Evolutionary conservation across 2,113 vertebrate species (phyloP).

Genomic region (Pseudopipra pipra): DNA sequence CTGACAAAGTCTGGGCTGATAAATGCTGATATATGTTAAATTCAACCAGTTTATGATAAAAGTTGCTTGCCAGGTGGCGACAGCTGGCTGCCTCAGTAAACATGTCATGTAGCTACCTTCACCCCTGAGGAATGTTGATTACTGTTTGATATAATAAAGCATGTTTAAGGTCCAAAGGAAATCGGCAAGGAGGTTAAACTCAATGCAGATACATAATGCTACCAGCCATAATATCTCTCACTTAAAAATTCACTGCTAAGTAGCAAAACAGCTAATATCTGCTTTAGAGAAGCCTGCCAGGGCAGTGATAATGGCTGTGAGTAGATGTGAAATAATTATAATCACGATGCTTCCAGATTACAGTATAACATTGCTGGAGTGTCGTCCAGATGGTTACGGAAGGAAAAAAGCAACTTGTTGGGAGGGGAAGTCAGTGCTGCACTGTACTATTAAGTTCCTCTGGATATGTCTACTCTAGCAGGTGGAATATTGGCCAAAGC

Average conservation of each 20-base stretch:
- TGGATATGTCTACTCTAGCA: neutral
- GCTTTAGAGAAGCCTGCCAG: neutral
- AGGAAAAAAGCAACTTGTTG: neutral
- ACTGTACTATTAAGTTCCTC: neutral
- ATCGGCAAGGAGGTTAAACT: neutral
- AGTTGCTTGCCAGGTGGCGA: constrained; percentile 80
- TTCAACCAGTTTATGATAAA: constrained; percentile 80
- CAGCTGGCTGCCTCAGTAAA: constrained; percentile 80
- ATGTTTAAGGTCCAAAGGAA: constrained; percentile 67
- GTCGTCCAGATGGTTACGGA: neutral
- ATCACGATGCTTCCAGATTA: neutral
- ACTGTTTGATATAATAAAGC: constrained; percentile 70
- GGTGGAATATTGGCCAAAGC: neutral
- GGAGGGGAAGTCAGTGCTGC: neutral
- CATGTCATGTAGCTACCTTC: constrained; percentile 72
- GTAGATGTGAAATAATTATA: neutral
- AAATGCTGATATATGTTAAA: constrained; percentile 82
- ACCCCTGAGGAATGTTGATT: constrained; percentile 81
- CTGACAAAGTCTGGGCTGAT: constrained; percentile 80
- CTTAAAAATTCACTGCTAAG: neutral
- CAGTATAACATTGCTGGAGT: neutral
- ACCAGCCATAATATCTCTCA: neutral
- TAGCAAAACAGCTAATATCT: neutral
- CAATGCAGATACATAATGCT: neutral
- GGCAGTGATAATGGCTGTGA: neutral